Evolutionary conservation across 2,113 vertebrate genomes (phyloP), one percentile per base, ranked within the genome.

Genomic region (Pterocles gutturalis): DNA sequence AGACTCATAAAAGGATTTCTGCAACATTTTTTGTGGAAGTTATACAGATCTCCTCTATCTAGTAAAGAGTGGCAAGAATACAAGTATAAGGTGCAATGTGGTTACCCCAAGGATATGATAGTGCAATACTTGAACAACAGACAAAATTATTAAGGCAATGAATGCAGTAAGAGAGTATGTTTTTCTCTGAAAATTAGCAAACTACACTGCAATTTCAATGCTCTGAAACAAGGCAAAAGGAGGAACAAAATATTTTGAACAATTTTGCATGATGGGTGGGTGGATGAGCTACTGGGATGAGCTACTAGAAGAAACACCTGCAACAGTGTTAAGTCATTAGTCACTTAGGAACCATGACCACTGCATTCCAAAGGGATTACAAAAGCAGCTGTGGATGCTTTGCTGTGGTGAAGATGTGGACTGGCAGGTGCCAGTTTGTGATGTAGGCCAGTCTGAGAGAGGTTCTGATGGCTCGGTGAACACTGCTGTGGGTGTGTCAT

Each of bases 291-390:
- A n/a, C n/a, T n/a, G n/a, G n/a, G n/a, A n/a, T n/a, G 83, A 69
- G 87, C n/a, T 84, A n/a, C n/a, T 84, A n/a, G 36, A 60, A 77
- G 92, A 90, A 97, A 93, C 90, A 94, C 87, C 89, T 89, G 55
- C 1, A 2, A 91, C 78, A 57, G 46, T 5, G 29, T 90, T 77
- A 76, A 95, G 86, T 21, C 60, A 64, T 96, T 95, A 97, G 60
- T 94, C 94, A 95, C 81, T 84, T n/a, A 57, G 82, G 87, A 94
- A 85, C 91, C 71, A 76, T 73, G 85, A 96, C 90, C 29, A 4
- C 71, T 57, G 93, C 84, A 85, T 96, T 96, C 96, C 95, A 93
- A 19, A 89, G 72, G 53, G 80, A 87, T 96, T 89, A 38, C 65
- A 87, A 87, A 89, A 92, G 91, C 90, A 53, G 86, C 69, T 84